Evolutionary conservation across 2,888 invertebrate genomes (phyloP).

Genomic region (Nezara viridula): DNA sequence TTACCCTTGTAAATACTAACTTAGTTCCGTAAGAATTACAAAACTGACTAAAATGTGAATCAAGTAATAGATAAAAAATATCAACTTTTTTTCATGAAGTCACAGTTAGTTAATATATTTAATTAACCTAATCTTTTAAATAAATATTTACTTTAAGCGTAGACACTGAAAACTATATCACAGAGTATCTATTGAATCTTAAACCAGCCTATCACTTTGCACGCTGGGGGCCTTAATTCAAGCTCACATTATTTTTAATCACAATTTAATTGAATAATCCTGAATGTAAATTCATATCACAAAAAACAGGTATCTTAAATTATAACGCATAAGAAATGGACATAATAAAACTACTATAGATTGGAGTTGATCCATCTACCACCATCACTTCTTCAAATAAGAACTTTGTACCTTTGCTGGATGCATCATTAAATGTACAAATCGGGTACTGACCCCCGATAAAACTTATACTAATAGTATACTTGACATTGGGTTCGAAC

Average conservation of each 20-base stretch:
- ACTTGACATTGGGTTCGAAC: constrained; percentile 64
- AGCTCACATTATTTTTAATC: constrained; percentile 31
- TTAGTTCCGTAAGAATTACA: neutral
- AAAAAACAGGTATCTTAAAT: constrained; percentile 27
- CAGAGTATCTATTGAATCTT: constrained; percentile 14
- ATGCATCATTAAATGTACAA: constrained; percentile 61
- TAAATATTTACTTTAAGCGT: constrained; percentile 40
- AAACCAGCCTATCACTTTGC: neutral
- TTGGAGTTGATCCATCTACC: neutral
- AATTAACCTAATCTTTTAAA: constrained; percentile 22
- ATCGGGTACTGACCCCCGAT: constrained; percentile 64
- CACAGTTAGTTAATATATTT: neutral
- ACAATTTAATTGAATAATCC: constrained; percentile 32
- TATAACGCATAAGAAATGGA: constrained; percentile 51
- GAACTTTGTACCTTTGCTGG: constrained; percentile 63
- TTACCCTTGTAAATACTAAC: neutral
- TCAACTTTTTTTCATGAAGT: neutral
- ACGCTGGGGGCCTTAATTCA: neutral
- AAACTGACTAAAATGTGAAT: neutral
- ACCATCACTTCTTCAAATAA: constrained; percentile 53
- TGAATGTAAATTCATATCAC: constrained; percentile 51
- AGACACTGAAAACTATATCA: constrained; percentile 47
- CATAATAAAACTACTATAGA: constrained; percentile 36
- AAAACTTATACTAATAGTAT: constrained; percentile 63
- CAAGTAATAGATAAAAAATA: constrained; percentile 4